Conservation (phyloP, 1,140 invertebrate species). For the Macrobrachium rosenbergii region DNA sequence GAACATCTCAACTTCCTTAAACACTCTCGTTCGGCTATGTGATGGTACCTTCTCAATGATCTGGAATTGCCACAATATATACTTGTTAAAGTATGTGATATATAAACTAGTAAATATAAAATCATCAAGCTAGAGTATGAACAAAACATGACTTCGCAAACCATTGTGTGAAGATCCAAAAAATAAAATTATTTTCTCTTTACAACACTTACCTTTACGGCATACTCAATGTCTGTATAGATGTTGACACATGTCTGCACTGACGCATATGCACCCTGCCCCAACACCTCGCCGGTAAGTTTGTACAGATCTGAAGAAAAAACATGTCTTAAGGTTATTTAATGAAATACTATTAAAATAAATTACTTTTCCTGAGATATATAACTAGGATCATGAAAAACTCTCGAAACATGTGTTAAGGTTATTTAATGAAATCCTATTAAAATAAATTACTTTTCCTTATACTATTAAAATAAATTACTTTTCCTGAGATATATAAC, state of each 20-base stretch:
- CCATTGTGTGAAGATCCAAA: too few species aligned
- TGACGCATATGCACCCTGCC: constrained; percentile 95
- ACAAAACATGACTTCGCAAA: background rate
- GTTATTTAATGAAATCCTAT: background rate
- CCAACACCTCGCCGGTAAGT: constrained; percentile 93
- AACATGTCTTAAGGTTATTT: background rate
- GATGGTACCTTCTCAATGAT: constrained; percentile 96
- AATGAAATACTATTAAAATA: background rate
- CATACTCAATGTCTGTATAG: constrained; percentile 92
- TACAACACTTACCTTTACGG: constrained; percentile 81
- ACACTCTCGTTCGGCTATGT: constrained; percentile 91
- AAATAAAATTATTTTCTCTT: too few species aligned
- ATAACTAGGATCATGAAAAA: background rate
- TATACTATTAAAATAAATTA: background rate
- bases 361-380: background rate
- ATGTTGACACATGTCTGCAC: constrained; percentile 94
- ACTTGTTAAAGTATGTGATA: background rate
- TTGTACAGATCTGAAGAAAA: constrained; percentile 88
- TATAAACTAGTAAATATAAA: background rate
- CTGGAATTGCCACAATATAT: constrained; percentile 66
- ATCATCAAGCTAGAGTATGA: background rate
- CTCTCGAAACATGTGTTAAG: background rate
- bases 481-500: background rate
- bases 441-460: too few species aligned
- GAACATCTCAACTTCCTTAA: constrained; percentile 98